Evolutionary conservation across 2,113 vertebrate genomes (phyloP).

Genomic region (Noturus placidus): DNA sequence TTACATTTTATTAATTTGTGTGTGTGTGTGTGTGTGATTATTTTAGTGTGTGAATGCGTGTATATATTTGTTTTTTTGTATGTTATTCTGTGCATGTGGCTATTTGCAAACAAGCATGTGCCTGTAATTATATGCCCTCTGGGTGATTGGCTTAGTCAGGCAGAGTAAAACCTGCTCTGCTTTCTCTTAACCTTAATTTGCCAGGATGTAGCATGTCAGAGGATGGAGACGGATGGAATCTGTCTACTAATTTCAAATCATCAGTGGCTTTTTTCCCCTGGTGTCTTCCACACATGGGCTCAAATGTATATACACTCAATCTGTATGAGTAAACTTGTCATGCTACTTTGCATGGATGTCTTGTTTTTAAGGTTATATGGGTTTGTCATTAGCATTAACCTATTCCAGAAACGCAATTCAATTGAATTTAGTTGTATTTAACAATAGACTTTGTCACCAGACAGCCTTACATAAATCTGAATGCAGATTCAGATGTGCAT

Average conservation of each 20-base stretch:
- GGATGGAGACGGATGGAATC: slow-evolving; percentile 67
- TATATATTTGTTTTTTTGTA: slow-evolving; percentile 13
- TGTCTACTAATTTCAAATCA: slow-evolving; percentile 69
- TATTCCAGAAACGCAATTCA: not conserved
- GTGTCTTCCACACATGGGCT: slow-evolving; percentile 56
- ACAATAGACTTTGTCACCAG: not conserved
- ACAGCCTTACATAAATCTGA: not conserved
- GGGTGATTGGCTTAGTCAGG: slow-evolving; percentile 68
- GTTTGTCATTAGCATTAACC: not conserved
- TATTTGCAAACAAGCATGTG: slow-evolving; percentile 52
- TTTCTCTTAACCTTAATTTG: slow-evolving; percentile 77
- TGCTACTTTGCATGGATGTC: not conserved
- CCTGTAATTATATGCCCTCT: slow-evolving; percentile 64
- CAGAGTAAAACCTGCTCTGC: slow-evolving; percentile 69
- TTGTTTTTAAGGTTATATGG: not conserved
- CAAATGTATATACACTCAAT: slow-evolving; percentile 62
- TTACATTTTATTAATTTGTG: not conserved
- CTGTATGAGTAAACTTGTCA: slow-evolving; percentile 42
- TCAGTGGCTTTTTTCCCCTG: slow-evolving; percentile 49
- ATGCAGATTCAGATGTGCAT: not conserved
- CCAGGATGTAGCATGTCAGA: slow-evolving; percentile 68
- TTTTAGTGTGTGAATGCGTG: not conserved
- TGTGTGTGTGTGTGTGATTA: not conserved
- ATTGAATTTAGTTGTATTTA: not conserved
- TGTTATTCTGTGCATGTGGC: slow-evolving; percentile 30